Conservation (phyloP, 92 coral and sea anemone species). For the Epizoanthus rinbou region DNA sequence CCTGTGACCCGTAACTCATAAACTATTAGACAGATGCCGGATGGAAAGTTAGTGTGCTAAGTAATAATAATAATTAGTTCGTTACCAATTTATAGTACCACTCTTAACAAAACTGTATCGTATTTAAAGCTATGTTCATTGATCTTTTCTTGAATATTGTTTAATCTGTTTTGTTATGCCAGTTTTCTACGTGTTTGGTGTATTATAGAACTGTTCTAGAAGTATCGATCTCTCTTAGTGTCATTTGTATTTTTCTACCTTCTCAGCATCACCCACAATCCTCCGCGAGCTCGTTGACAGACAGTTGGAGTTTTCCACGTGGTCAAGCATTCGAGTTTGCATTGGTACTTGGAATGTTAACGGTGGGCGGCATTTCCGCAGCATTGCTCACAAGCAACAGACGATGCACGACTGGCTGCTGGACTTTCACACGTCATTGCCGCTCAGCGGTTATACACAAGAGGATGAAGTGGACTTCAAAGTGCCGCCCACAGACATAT, state of each 20-base stretch:
- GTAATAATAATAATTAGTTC: no score
- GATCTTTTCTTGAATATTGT: no score
- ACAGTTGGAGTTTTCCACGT: conserved; percentile 96
- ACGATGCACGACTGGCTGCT: conserved; percentile 98
- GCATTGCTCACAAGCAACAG: conserved; percentile 97
- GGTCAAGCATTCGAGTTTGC: conserved; percentile 92
- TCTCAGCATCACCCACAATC: conserved; percentile 88
- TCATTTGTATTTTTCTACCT: background rate
- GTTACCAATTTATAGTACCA: no score
- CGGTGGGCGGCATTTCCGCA: conserved; percentile 98
- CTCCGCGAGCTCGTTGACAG: conserved; percentile 97
- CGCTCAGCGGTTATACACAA: conserved; percentile 80
- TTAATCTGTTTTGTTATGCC: background rate
- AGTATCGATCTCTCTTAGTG: background rate
- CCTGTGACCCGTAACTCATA: no score
- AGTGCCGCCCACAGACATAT: conserved; percentile 82
- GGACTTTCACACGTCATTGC: conserved; percentile 86
- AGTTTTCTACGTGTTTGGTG: background rate
- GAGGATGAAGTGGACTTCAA: conserved; percentile 66
- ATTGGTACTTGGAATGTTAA: conserved; percentile 98
- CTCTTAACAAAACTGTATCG: no score
- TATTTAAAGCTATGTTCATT: no score
- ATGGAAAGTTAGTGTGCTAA: no score
- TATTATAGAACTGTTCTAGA: background rate
- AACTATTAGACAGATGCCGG: no score